Conservation (phyloP, 1,140 invertebrate genomes). For the Lordiphosa mommai region DNA sequence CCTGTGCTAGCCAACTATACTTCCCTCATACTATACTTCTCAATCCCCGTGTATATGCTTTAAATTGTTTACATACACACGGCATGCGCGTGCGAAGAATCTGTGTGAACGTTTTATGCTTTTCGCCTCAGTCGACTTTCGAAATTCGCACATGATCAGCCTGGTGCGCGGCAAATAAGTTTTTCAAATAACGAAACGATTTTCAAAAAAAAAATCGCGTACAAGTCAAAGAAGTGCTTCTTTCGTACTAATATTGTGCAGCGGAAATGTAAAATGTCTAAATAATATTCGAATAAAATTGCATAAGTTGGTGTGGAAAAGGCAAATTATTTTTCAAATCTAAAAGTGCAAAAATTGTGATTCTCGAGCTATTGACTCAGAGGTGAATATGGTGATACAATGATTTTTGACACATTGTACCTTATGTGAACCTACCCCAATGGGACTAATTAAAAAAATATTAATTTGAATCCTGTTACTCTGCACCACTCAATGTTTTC, state of each 20-base stretch:
- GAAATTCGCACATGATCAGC: slow-evolving; percentile 46
- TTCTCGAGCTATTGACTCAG: slow-evolving; percentile 30
- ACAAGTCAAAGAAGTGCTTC: slow-evolving; percentile 30
- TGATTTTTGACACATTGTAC: slow-evolving; percentile 5
- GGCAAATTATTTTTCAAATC: slow-evolving; percentile 12
- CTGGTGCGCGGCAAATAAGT: slow-evolving; percentile 18
- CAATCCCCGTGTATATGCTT: slow-evolving; percentile 1
- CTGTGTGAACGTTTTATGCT: slow-evolving; percentile 19
- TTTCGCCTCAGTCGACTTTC: slow-evolving; percentile 48
- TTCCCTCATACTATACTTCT: background rate
- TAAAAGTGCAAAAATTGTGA: slow-evolving; percentile 5
- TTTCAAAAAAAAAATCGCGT: slow-evolving; percentile 7
- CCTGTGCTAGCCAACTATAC: slow-evolving; percentile 8
- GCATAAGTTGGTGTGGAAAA: slow-evolving; percentile 46
- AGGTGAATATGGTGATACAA: slow-evolving; percentile 37
- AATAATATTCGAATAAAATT: slow-evolving; percentile 39
- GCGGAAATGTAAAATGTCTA: slow-evolving; percentile 33
- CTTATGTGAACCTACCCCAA: slow-evolving; percentile 15
- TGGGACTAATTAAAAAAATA: too few species aligned
- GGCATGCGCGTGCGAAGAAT: slow-evolving; percentile 14
- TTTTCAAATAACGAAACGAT: slow-evolving; percentile 2
- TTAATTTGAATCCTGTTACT: too few species aligned
- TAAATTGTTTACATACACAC: slow-evolving; percentile 21
- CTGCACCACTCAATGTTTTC: background rate
- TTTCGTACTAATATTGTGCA: slow-evolving; percentile 26